Evolutionary conservation across 2,888 invertebrate genomes (phyloP).

Genomic region (Parnassius mnemosyne): DNA sequence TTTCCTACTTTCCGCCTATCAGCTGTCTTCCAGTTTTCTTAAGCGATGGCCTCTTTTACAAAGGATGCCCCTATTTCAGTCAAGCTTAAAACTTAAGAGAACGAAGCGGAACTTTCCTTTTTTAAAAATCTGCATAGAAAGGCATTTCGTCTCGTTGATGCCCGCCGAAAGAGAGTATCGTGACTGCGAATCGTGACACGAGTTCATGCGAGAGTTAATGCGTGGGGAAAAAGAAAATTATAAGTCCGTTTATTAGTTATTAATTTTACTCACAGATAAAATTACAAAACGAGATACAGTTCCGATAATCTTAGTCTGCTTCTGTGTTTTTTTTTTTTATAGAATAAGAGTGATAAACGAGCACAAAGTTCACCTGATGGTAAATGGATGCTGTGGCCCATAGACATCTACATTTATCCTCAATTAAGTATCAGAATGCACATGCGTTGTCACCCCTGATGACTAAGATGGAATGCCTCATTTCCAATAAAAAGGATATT

Average conservation of each 20-base stretch:
- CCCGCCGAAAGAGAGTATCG: background rate
- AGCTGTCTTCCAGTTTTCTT: conserved; percentile 1
- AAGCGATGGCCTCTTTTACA: conserved; percentile 5
- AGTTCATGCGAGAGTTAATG: background rate
- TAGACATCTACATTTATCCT: no score
- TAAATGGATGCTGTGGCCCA: no score
- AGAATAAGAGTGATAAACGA: no score
- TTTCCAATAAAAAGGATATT: no score
- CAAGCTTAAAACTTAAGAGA: conserved; percentile 1
- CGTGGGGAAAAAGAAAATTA: background rate
- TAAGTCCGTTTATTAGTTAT: background rate
- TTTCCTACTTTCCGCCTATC: conserved; percentile 13
- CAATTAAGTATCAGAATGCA: no score
- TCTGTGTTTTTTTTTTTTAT: no score
- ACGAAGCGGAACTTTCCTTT: conserved; percentile 10
- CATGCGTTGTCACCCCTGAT: no score
- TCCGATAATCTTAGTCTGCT: no score
- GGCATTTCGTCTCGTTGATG: background rate
- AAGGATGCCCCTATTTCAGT: conserved; percentile 12
- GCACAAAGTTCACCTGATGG: no score
- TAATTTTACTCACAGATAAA: no score
- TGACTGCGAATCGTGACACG: background rate
- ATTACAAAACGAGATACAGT: no score
- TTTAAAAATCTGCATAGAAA: background rate
- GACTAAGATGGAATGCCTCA: no score